A percentile compares a stretch with the other conserved stretches of the same genome.
Conservation (phyloP, 2,797 vertebrate species). For the Dendrocincla tyrannina region DNA sequence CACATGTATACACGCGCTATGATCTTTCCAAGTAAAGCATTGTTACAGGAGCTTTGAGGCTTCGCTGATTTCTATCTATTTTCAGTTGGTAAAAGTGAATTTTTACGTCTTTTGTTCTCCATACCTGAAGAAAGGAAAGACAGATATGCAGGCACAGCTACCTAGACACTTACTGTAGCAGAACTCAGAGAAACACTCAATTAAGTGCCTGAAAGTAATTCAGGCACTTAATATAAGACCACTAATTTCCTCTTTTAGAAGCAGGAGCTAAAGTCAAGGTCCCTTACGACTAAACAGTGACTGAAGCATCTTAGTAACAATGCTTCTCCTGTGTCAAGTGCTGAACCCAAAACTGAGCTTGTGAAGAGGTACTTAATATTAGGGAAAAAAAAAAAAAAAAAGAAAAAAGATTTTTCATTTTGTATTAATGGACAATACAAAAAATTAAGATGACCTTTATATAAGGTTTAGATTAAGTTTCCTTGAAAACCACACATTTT, state of each 20-base stretch:
- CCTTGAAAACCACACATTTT: neutral
- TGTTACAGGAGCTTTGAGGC: neutral
- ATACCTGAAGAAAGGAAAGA: neutral
- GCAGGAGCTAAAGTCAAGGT: neutral
- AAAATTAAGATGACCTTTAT: neutral
- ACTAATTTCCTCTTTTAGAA: neutral
- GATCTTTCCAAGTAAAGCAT: neutral
- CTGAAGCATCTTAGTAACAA: neutral
- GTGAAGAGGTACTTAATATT: neutral
- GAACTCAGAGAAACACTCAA: neutral
- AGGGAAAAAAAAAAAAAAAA: neutral
- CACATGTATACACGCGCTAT: accelerated
- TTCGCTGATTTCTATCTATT: neutral
- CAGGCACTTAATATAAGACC: neutral
- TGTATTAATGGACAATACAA: neutral
- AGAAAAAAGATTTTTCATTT: neutral
- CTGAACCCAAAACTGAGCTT: neutral
- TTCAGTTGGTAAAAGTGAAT: neutral
- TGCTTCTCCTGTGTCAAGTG: neutral
- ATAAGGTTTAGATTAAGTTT: neutral
- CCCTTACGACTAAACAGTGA: neutral
- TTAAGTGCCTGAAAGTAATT: neutral
- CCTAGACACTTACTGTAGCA: neutral
- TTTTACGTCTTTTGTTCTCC: neutral
- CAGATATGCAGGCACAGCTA: neutral